A percentile compares a stretch with the other conserved stretches of the same genome.
Conservation (phyloP, 1,140 invertebrate genomes). For the Ruditapes philippinarum region DNA sequence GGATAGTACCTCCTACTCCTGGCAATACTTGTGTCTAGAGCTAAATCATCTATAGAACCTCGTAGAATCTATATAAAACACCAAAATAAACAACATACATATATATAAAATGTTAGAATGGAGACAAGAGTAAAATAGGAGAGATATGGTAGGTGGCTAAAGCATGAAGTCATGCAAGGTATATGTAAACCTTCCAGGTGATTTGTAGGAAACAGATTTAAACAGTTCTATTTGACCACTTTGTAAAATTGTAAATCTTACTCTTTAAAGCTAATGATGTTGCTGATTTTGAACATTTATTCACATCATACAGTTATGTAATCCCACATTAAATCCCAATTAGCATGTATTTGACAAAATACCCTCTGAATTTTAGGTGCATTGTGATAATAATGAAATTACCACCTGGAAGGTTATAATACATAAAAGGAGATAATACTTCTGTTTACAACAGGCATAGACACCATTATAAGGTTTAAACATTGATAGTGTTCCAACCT, state of each 20-base stretch:
- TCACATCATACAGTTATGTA: too few relatives aligned
- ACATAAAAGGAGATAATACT: background rate
- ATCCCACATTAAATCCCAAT: too few relatives aligned
- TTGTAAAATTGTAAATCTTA: too few relatives aligned
- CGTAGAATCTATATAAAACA: slow-evolving; percentile 34
- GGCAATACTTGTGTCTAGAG: slow-evolving; percentile 69
- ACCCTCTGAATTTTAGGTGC: too few relatives aligned
- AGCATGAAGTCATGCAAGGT: slow-evolving; percentile 12
- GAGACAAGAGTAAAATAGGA: background rate
- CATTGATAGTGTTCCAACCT: background rate
- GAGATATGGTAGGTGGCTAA: background rate
- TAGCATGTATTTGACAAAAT: too few relatives aligned
- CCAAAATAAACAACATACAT: background rate
- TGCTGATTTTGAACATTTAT: too few relatives aligned
- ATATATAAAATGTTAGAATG: background rate
- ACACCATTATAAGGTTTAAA: background rate
- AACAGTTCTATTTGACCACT: too few relatives aligned
- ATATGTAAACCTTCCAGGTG: background rate
- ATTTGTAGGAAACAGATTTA: too few relatives aligned
- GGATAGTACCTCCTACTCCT: slow-evolving; percentile 75
- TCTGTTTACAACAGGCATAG: background rate
- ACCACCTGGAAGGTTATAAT: background rate
- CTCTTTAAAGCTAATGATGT: too few relatives aligned
- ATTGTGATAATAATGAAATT: too few relatives aligned
- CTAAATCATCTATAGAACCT: slow-evolving; percentile 68